Base-by-base conservation (phyloP, 2,113 vertebrate genomes). In the Pteropus alecto region DNA sequence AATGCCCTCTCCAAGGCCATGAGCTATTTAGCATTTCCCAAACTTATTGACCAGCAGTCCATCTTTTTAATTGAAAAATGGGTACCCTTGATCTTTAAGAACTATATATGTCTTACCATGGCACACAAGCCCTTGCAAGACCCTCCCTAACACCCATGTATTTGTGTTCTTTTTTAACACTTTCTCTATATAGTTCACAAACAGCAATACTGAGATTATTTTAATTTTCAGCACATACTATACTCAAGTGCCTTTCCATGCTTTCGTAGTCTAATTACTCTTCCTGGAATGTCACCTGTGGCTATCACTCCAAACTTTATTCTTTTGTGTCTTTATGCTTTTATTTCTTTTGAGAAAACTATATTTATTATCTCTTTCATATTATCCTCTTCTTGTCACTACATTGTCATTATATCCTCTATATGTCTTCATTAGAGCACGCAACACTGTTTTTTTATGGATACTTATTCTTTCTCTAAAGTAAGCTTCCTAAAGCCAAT, bases 61-160 rank as follows among this genome's bases (percentile, higher is more conserved):
- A 10, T 26, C 15, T n/a, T 77, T 35, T 28, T n/a, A 16, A 51
- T 51, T 51, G 15, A 51, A 51, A 51, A 51, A 51, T 16, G 51
- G 51, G 51, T 51, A 51, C 95, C 30, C 33, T 46, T 54, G 28
- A 54, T 16, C 35, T 46, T 12, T 13, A 48, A 67, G 24, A 84
- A 76, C 4, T 33, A 26, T 68, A 14, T 1, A 30, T 84, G 83
- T 90, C 46, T 65, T 71, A 43, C 33, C 2, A 0, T 10, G 10
- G 12, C 24, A 65, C 12, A 58, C 5, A 85, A 28, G 0, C 28
- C 38, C 13, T 63, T 91, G 46, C 7, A 35, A 60, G 26, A 28
- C 1, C 0, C 13, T 61, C 19, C 28, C 18, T 3, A 6, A 0
- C 24, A 22, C n/a, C 41, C 87, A 1, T 78, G 22, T 51, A 33